Base-by-base conservation (phyloP, 2,797 vertebrate genomes). In the Stomatorhinus walkeri region DNA sequence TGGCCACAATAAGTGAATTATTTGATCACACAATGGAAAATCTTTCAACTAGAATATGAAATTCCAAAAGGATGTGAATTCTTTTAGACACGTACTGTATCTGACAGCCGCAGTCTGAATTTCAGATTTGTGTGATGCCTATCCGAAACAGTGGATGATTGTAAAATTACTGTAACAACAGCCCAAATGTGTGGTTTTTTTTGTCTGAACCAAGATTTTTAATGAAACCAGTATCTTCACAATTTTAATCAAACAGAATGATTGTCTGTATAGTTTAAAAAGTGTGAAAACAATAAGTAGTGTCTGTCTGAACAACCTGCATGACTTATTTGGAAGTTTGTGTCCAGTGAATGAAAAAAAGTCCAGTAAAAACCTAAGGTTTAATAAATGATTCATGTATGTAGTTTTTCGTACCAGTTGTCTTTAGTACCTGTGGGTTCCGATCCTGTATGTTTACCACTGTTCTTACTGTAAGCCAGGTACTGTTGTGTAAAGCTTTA, bases 11-110 rank as follows among this genome's bases (percentile, higher is more conserved):
- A 84, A 81, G 76, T 84, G 81, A 49, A 22, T 84, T 84, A 84
- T 84, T 84, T 84, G n/a, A 84, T 84, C 81, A 84, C 43, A n/a
- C 72, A 43, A 46, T 49, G 40, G 81, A 49, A 84, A 84, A 84
- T 49, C 46, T 48, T 84, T 84, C 46, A 24, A 84, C 40, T 22
- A 10, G 46, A 81, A 81, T 49, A 48, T 84, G 81, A 84, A 28
- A 84, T 84, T 46, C 43, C 43, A 12, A 24, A 84, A 49, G 46
- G 43, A 46, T 84, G 36, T n/a, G 43, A 84, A 84, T 49, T 84
- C 81, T 84, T 84, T 51, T 48, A 40, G 81, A 84, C 81, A 49
- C 46, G 1, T 28, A 48, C n/a, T 48, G 81, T 51, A 84, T 48
- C 81, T 12, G 79, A 83, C 46, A 10, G 43, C 19, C 36, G 2